These are phyloP conservation scores for Hydrochoerus hydrochaeris DNA, from an alignment of 2,113 vertebrate genomes.

Conservation along the genomic window DNA sequence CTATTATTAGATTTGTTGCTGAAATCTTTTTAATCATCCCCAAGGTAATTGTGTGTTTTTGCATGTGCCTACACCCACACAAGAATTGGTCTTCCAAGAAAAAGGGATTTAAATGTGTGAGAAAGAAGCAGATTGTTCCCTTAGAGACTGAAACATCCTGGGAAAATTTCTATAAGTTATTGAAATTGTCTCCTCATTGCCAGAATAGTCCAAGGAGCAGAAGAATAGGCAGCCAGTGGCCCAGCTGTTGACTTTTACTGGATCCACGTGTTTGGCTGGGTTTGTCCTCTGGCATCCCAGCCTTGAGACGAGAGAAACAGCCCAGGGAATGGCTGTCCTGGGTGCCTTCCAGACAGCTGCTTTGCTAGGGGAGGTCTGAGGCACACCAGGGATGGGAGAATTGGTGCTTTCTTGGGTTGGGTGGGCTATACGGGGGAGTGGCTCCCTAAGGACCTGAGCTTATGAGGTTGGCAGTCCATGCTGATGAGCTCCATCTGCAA, in stretches of 20 bases:
- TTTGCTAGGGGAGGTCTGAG: neutral
- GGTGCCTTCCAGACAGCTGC: constrained; percentile 67
- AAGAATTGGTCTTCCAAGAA: constrained; percentile 55
- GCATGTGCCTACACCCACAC: neutral
- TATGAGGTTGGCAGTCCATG: neutral
- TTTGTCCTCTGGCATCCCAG: constrained; percentile 4
- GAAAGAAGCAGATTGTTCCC: constrained; percentile 64
- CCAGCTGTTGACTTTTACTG: constrained; percentile 68
- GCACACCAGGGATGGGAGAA: neutral
- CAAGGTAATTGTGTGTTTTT: neutral
- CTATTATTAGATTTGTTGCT: neutral
- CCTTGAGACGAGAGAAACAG: neutral
- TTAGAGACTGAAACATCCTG: constrained; percentile 67
- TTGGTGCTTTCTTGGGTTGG: neutral
- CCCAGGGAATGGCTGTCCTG: constrained; percentile 18
- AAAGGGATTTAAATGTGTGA: constrained; percentile 61
- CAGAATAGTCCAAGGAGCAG: constrained; percentile 60
- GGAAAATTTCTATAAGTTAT: constrained; percentile 74
- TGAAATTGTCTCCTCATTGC: constrained; percentile 59
- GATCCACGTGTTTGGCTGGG: constrained; percentile 63
- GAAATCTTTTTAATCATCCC: neutral
- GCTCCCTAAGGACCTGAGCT: neutral
- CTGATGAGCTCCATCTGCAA: neutral
- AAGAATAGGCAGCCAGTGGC: constrained; percentile 52
- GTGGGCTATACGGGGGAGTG: neutral